Percentiles rank a stretch among this genome's conserved stretches.
phyloP scores from a whole-genome alignment of 37 sponge, comb jelly and placozoan species.

The Beroe forskalii region DNA sequence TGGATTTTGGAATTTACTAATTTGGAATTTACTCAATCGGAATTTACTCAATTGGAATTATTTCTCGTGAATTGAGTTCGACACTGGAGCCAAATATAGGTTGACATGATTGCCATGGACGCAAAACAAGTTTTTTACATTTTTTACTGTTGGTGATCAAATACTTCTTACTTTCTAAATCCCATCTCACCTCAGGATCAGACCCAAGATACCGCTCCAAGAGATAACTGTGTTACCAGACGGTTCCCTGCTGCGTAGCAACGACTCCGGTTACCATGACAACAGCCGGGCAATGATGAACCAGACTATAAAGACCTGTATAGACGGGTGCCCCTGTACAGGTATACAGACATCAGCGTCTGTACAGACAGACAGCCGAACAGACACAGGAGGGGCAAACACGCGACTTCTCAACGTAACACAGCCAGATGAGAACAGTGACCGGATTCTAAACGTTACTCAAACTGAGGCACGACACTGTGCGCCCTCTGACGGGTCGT shows the following conservation, averaged over 20 bases:
- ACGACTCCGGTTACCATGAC: conserved; percentile 46
- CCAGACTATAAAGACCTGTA: conserved; percentile 20
- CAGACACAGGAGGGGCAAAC: neutral
- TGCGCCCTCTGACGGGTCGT: neutral
- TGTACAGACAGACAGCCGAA: neutral
- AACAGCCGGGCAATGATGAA: neutral
- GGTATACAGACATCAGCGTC: neutral
- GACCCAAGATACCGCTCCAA: neutral
- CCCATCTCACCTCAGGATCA: neutral
- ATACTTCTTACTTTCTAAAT: too few species aligned
- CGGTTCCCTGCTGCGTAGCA: conserved; percentile 16
- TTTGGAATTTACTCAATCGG: too few species aligned
- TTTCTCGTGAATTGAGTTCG: too few species aligned
- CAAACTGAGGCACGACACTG: neutral
- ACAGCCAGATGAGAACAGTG: neutral
- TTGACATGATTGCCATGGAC: too few species aligned
- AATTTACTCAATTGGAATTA: too few species aligned
- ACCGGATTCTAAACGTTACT: conserved; percentile 15
- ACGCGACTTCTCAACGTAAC: neutral
- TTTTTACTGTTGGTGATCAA: too few species aligned
- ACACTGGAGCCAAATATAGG: too few species aligned
- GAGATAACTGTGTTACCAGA: conserved; percentile 36
- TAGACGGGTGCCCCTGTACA: conserved; percentile 28
- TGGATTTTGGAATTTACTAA: too few species aligned
- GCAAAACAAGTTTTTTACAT: too few species aligned